These are phyloP conservation scores for Thymelicus lineola DNA, from an alignment of 2,888 invertebrate species.

Conservation along the genomic window DNA sequence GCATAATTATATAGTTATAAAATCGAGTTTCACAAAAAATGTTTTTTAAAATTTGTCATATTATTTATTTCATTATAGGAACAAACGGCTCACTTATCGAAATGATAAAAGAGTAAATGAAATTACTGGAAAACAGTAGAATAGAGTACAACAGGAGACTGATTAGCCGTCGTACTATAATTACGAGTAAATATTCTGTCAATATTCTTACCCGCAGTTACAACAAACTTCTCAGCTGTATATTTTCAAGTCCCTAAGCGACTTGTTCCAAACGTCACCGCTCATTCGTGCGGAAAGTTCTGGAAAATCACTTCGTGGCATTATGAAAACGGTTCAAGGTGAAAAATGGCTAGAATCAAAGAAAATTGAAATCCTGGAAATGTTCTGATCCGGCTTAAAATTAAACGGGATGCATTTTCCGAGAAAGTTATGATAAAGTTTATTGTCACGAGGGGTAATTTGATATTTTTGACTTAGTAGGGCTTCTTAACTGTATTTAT, in stretches of 20 bases:
- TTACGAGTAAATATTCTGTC: no score
- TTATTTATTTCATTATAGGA: no score
- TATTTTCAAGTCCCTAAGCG: constrained; percentile 30
- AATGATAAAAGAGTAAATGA: no score
- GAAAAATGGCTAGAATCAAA: constrained; percentile 42
- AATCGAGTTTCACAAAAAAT: no score
- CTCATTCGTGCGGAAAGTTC: constrained; percentile 37
- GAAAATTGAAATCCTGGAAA: constrained; percentile 44
- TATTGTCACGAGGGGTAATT: not conserved
- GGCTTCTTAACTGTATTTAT: no score
- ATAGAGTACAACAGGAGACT: no score
- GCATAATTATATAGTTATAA: no score
- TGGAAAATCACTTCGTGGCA: constrained; percentile 32
- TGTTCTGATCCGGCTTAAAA: constrained; percentile 27
- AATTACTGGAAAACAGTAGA: no score
- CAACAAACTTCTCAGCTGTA: constrained; percentile 13
- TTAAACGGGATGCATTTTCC: constrained; percentile 21
- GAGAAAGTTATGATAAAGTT: constrained; percentile 9
- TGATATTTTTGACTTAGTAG: not conserved
- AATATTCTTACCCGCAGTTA: no score
- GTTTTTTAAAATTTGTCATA: no score
- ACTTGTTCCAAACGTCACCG: constrained; percentile 34
- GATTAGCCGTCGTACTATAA: no score
- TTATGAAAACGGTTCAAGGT: constrained; percentile 48
- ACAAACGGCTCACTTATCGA: no score